Evolutionary conservation across 2,113 vertebrate species (phyloP).

Genomic region (Lampris megalopsis): DNA sequence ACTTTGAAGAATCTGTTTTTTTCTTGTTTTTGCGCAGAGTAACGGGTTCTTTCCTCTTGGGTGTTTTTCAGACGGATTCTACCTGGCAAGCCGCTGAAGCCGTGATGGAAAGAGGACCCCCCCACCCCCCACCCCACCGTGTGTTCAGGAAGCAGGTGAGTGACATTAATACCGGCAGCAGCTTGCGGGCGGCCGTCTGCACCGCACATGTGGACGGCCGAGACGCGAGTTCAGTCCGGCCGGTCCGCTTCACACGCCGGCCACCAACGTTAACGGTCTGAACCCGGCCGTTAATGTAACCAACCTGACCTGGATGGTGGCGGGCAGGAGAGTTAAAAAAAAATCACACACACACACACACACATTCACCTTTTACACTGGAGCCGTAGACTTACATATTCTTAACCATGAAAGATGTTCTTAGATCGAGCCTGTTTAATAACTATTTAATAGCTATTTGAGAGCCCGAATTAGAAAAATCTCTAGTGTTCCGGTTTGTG

Average conservation of each 20-base stretch:
- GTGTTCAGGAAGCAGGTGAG: constrained; percentile 70
- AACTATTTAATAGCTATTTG: too few species aligned
- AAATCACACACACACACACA: too few species aligned
- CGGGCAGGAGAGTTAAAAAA: too few species aligned
- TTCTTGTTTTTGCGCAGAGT: constrained; percentile 37
- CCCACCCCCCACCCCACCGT: constrained; percentile 15
- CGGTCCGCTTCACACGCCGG: constrained; percentile 46
- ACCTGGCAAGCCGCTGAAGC: constrained; percentile 52
- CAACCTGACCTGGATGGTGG: too few species aligned
- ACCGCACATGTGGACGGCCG: constrained; percentile 58
- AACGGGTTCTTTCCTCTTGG: constrained; percentile 28
- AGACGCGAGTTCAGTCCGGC: constrained; percentile 39
- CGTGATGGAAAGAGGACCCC: constrained; percentile 33
- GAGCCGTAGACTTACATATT: too few species aligned
- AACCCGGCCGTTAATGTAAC: too few species aligned
- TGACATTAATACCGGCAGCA: constrained; percentile 65
- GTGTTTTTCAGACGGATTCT: constrained; percentile 40
- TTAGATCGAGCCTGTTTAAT: too few species aligned
- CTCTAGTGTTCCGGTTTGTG: too few species aligned
- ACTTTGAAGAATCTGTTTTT: constrained; percentile 31
- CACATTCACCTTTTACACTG: too few species aligned
- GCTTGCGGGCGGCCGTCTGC: constrained; percentile 52
- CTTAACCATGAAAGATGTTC: too few species aligned
- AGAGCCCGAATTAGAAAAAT: too few species aligned
- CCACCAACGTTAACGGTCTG: constrained; percentile 46